Evolutionary conservation across 2,797 vertebrate genomes (phyloP), one percentile per base, ranked within the genome.

Genomic region (Sylvilagus floridanus): DNA sequence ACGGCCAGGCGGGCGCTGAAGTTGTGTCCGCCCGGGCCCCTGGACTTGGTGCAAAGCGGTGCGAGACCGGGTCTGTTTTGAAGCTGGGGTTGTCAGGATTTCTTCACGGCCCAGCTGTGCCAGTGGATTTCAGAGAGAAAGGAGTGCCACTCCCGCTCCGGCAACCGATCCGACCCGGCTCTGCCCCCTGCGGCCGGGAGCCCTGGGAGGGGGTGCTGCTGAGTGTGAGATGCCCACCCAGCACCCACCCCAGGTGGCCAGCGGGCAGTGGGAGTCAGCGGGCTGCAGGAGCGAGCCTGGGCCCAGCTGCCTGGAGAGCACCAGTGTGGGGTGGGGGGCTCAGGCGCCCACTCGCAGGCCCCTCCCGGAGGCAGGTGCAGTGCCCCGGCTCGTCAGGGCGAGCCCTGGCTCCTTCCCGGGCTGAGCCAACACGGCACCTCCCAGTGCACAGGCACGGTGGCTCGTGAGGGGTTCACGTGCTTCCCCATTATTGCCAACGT

Each of bases 191-290:
- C 19, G 8, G n/a, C 9, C 4, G 9, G 77, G 57, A 57, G 11
- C 14, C 68, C 16, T 1, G 30, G 30, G 65, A 77, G 81, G 30
- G 35, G 22, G 21, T 7, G 0, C 2, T 42, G 35, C 68, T 7
- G 16, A 19, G 7, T 28, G 75, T 28, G 24, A n/a, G 42, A n/a
- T 11, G 62, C 26, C 14, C 14, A 4, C 42, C 28, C 2, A 14
- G 21, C 4, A 1, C 24, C 72, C 21, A 2, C 3, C 0, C 52
- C 42, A 11, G 10, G 4, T 28, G 62, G 32, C 47, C 6, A 5
- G 1, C 1, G 1, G 54, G 54, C 54, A 17, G 54, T 14, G 54
- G 13, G 54, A 17, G 54, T 13, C 54, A 14, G 54, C 54, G 4
- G 13, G 42, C 54, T 57, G 54, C 14, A 57, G 54, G 19, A 57